These are phyloP conservation scores for Leptopilina drosophilae DNA, from an alignment of 2,888 invertebrate species.

Conservation along the genomic window DNA sequence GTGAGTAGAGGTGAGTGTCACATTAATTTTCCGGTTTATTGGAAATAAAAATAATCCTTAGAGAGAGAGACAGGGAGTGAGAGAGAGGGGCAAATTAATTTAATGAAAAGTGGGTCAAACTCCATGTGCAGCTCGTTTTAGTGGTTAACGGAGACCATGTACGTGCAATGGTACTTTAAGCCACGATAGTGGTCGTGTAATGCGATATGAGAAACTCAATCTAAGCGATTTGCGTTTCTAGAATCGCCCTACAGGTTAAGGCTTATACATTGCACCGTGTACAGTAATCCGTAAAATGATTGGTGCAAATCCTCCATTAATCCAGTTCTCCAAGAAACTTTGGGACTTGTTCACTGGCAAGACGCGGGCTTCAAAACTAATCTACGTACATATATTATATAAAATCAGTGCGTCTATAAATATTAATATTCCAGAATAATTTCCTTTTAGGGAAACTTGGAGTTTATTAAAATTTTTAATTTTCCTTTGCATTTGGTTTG, in stretches of 20 bases:
- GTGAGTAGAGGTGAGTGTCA: neutral
- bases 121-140: neutral
- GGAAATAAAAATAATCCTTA: conserved; percentile 7
- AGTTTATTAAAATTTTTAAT: no score
- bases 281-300: conserved; percentile 66
- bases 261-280: conserved; percentile 42
- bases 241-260: conserved; percentile 23
- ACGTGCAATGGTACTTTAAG: neutral
- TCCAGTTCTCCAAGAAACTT: conserved; percentile 61
- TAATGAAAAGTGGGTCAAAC: conserved; percentile 26
- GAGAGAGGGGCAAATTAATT: conserved; percentile 3
- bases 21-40: neutral
- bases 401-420: neutral
- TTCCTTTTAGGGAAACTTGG: no score
- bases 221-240: conserved; percentile 25
- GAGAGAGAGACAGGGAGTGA: neutral
- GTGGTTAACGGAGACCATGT: conserved; percentile 17
- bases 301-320: conserved; percentile 63
- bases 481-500: no score
- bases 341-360: conserved; percentile 8
- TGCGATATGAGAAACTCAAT: conserved; percentile 30
- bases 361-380: neutral
- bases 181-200: conserved; percentile 19
- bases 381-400: no score
- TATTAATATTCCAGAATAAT: no score